phyloP scores from a whole-genome alignment of 2,113 vertebrate species.

The Girardinichthys multiradiatus region DNA sequence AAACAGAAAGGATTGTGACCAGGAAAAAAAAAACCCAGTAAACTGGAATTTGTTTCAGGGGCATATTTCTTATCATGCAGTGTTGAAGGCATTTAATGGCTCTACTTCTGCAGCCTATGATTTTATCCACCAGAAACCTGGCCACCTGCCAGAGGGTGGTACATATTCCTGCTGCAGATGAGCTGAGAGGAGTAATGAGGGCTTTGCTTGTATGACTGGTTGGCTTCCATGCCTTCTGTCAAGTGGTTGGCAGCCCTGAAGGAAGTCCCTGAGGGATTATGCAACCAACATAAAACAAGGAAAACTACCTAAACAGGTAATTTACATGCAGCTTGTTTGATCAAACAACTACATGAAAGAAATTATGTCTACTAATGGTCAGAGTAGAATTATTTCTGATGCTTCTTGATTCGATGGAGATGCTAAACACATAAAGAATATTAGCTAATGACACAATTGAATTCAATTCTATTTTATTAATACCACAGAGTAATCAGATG shows the following conservation, averaged over 20 bases:
- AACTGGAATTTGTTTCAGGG: background rate
- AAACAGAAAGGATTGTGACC: background rate
- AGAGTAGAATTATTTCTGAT: background rate
- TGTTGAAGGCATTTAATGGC: background rate
- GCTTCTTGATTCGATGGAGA: background rate
- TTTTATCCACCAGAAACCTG: conserved; percentile 3
- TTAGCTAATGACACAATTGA: background rate
- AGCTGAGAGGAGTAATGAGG: background rate
- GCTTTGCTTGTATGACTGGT: background rate
- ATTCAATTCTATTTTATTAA: background rate
- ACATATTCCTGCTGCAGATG: conserved; percentile 4
- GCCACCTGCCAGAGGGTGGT: conserved; percentile 8
- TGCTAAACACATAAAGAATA: background rate
- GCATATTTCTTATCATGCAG: background rate
- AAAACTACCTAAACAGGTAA: conserved; percentile 2
- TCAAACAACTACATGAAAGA: background rate
- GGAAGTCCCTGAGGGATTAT: background rate
- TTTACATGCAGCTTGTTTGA: background rate
- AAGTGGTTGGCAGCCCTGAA: conserved; percentile 1
- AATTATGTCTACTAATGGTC: background rate
- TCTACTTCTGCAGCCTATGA: background rate
- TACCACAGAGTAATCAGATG: background rate
- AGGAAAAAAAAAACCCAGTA: background rate
- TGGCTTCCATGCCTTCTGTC: background rate
- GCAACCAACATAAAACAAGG: conserved; percentile 2